These are phyloP conservation scores for Drosophila vallismaia DNA, from an alignment of 2,888 invertebrate genomes.

Conservation along the genomic window DNA sequence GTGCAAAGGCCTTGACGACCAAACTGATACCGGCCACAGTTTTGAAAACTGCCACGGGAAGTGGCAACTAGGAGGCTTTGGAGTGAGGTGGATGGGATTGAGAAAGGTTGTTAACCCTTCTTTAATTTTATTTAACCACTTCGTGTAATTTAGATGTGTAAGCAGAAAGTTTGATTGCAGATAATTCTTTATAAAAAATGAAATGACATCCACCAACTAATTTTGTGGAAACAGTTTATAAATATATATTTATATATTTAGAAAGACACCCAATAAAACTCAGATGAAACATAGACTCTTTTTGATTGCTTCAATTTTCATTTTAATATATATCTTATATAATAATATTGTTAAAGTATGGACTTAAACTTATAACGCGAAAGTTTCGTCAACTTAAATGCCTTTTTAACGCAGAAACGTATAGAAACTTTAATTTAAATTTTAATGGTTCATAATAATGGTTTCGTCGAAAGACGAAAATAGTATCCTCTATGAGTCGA, in stretches of 20 bases:
- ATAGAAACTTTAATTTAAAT: background rate
- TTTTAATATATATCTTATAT: too few species aligned
- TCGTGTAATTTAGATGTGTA: slow-evolving; percentile 43
- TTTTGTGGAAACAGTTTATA: slow-evolving; percentile 22
- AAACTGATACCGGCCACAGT: slow-evolving; percentile 61
- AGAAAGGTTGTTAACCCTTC: slow-evolving; percentile 65
- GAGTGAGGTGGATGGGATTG: slow-evolving; percentile 2
- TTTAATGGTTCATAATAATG: background rate
- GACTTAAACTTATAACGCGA: too few species aligned
- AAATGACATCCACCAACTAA: slow-evolving; percentile 7
- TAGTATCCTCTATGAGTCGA: background rate
- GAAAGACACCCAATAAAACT: slow-evolving; percentile 44
- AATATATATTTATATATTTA: slow-evolving; percentile 9
- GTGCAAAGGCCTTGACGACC: slow-evolving; percentile 52
- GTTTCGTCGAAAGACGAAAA: background rate
- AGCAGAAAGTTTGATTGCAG: slow-evolving; percentile 51
- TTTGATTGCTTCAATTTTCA: too few species aligned
- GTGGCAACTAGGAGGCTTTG: slow-evolving; percentile 38
- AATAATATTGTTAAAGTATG: too few species aligned
- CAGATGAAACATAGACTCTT: slow-evolving; percentile 19
- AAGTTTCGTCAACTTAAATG: background rate
- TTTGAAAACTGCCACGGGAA: slow-evolving; percentile 57
- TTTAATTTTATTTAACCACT: slow-evolving; percentile 16
- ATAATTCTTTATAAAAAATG: slow-evolving; percentile 20
- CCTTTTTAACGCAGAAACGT: background rate